These are phyloP conservation scores for Drosophila macrospina DNA, from an alignment of 2,888 invertebrate genomes.

Conservation along the genomic window DNA sequence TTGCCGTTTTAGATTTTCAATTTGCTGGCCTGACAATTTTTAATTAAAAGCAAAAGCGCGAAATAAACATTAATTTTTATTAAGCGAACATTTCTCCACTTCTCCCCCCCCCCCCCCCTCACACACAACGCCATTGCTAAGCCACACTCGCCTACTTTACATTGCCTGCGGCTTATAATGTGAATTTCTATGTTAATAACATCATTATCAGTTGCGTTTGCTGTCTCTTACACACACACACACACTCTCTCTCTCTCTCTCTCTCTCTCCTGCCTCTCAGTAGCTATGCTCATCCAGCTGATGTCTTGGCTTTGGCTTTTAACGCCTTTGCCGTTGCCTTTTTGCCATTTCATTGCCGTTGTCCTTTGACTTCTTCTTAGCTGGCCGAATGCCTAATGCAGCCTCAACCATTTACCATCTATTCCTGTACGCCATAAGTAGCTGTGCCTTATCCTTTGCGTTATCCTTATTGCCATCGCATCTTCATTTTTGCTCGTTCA, in stretches of 20 bases:
- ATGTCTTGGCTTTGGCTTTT: slow-evolving; percentile 60
- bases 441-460: slow-evolving; percentile 58
- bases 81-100: slow-evolving; percentile 29
- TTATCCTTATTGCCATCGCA: slow-evolving; percentile 77
- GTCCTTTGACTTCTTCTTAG: slow-evolving; percentile 30
- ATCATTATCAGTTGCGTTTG: slow-evolving; percentile 62
- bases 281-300: not conserved
- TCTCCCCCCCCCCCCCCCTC: not conserved
- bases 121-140: too few species aligned
- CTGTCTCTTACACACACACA: not conserved
- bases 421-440: slow-evolving; percentile 37
- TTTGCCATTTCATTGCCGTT: slow-evolving; percentile 50
- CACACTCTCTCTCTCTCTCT: too few species aligned
- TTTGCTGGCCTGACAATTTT: slow-evolving; percentile 70
- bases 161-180: slow-evolving; percentile 61
- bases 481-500: slow-evolving; percentile 76
- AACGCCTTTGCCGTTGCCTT: slow-evolving; percentile 68
- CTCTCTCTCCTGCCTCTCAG: too few species aligned
- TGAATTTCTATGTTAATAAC: slow-evolving; percentile 75
- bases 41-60: slow-evolving; percentile 73
- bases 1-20: slow-evolving; percentile 62
- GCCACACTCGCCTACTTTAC: not conserved
- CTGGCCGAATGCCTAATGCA: slow-evolving; percentile 52
- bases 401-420: slow-evolving; percentile 46
- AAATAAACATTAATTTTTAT: slow-evolving; percentile 75